phyloP scores from a whole-genome alignment of 2,888 invertebrate genomes.

The Sclerodermus sp. region DNA sequence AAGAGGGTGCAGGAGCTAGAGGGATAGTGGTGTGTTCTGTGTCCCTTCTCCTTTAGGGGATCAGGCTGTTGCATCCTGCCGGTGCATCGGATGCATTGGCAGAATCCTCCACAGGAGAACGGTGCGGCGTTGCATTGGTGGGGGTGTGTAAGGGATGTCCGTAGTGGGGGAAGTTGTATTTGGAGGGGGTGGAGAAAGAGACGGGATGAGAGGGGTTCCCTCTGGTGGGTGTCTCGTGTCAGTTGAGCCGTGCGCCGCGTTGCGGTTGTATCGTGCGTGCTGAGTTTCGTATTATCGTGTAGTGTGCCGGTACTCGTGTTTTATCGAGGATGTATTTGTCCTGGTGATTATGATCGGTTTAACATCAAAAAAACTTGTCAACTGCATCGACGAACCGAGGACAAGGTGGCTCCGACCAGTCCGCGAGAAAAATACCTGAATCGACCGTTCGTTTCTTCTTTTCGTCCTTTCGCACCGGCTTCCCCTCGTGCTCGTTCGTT shows the following conservation, averaged over 20 bases:
- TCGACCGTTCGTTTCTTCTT: too few relatives aligned
- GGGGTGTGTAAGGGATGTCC: neutral
- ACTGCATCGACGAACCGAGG: too few relatives aligned
- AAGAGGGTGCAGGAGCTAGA: too few relatives aligned
- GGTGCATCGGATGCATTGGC: conserved; percentile 10
- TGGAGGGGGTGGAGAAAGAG: conserved; percentile 2
- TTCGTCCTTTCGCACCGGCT: too few relatives aligned
- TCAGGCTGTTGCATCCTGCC: conserved; percentile 27
- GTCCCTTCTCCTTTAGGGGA: neutral
- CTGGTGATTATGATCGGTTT: too few relatives aligned
- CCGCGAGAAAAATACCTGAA: too few relatives aligned
- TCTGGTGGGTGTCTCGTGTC: conserved; percentile 41
- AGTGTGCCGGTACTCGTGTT: conserved; percentile 10
- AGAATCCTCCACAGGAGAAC: conserved; percentile 11
- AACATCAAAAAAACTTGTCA: too few relatives aligned
- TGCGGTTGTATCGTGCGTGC: conserved; percentile 39
- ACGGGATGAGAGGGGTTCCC: conserved; percentile 35
- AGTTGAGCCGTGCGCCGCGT: conserved; percentile 53
- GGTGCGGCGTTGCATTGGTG: neutral
- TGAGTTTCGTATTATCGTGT: conserved; percentile 20
- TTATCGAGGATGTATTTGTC: too few relatives aligned
- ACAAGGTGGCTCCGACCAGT: too few relatives aligned
- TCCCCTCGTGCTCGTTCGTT: too few relatives aligned
- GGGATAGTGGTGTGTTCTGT: too few relatives aligned
- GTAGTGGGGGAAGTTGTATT: neutral